Conservation (phyloP, 2,113 vertebrate genomes). For the Gyps fulvus region DNA sequence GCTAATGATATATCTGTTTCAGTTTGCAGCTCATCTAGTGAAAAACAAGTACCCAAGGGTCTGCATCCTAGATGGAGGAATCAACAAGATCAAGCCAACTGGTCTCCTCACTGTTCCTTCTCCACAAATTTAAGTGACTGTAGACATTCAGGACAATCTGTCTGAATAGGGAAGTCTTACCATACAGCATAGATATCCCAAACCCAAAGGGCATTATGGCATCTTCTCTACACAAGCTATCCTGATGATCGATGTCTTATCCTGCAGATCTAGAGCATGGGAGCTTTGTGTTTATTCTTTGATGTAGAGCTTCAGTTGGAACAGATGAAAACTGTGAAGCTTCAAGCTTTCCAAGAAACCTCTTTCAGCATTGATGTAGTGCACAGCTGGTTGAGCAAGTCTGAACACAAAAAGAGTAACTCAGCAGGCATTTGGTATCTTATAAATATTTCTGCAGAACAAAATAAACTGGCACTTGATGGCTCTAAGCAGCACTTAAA, state of each 20-base stretch:
- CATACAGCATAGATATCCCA: neutral
- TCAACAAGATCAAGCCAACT: conserved; percentile 96
- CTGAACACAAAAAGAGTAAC: neutral
- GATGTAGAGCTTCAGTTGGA: neutral
- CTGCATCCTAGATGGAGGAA: conserved; percentile 93
- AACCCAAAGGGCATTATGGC: neutral
- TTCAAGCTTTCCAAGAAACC: conserved; percentile 14
- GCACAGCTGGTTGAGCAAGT: neutral
- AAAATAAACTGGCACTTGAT: neutral
- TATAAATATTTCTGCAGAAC: neutral
- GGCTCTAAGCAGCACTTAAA: neutral
- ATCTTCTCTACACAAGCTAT: neutral
- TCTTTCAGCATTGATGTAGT: neutral
- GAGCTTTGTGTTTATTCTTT: neutral
- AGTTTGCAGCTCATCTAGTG: conserved; percentile 93
- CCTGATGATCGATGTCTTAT: neutral
- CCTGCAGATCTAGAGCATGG: neutral
- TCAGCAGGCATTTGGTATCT: neutral
- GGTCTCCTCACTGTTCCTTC: conserved; percentile 94
- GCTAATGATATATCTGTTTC: conserved; percentile 19
- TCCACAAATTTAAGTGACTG: conserved; percentile 86
- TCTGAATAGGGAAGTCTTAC: neutral
- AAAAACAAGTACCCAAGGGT: conserved; percentile 90
- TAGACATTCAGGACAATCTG: neutral
- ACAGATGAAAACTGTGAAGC: conserved; percentile 10